Evolutionary conservation across 1,140 invertebrate genomes (phyloP), one percentile per base, ranked within the genome.

Genomic region (Leucophenga varia): DNA sequence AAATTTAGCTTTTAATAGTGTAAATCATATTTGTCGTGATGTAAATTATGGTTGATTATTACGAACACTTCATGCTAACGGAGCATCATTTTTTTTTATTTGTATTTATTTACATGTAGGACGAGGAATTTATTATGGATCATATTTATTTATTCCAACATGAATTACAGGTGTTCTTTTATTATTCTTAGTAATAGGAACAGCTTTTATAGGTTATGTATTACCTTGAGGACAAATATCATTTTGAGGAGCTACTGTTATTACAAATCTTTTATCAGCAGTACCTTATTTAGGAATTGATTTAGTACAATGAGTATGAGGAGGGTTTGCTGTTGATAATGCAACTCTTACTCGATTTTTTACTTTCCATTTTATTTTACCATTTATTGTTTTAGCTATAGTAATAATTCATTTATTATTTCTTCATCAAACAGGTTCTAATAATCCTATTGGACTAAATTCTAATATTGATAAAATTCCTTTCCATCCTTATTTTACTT

Each of bases 191-290:
- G 59, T 79, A 45, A 87, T 86, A 82, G 78, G 47, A 67, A 82
- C 83, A 43, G 82, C 82, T 18, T 86, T 87, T 76, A 69, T 86
- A 79, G 83, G 85, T 1, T 87, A 86, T 79, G 83, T 86, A 3
- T 63, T 86, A 59, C 83, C 82, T 3, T 86, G 84, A 78, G 84
- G 83, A 16, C 84, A 87, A 82, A 87, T 87, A 80, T 85, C 82
- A 14, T 86, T 84, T 73, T 87, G 84, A 80, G 83, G 82, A 32
- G 84, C 84, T 7, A 86, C 84, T 40, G 84, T 87, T 13, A 87
- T 87, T 83, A 87, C 83, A 43, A 86, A 85, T 72, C 55, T 87
- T 59, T 48, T 87, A 48, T 85, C 84, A 12, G 82, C 83, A 7
- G 81, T 87, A 35, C 84, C 84, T 2, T 84, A 81, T 61, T 63